Evolutionary conservation across 2,113 vertebrate genomes (phyloP).

Genomic region (Oreochromis niloticus): DNA sequence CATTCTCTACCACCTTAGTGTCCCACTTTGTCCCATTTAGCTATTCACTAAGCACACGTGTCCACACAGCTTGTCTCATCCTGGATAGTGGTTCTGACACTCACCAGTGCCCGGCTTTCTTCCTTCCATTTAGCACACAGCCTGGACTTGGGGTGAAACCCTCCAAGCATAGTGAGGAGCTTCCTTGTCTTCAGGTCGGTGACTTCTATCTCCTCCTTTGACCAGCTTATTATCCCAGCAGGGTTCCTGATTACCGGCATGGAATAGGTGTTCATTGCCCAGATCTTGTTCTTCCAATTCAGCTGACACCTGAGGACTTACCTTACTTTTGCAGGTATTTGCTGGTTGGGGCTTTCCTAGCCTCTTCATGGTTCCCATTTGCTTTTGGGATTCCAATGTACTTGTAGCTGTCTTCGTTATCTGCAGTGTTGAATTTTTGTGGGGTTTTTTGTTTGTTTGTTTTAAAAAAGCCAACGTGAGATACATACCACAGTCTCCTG

Average conservation of each 20-base stretch:
- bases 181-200: fast-evolving
- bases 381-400: neutral
- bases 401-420: fast-evolving
- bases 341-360: neutral
- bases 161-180: neutral
- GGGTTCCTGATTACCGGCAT: neutral
- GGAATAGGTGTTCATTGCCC: neutral
- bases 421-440: neutral
- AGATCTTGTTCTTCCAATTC: neutral
- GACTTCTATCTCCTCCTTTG: neutral
- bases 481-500: neutral
- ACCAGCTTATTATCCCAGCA: neutral
- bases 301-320: neutral
- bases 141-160: neutral
- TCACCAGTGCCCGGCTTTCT: neutral
- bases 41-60: neutral
- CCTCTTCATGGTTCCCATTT: neutral
- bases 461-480: neutral
- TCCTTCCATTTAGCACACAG: neutral
- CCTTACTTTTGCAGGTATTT: neutral
- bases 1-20: neutral
- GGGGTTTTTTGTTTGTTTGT: fast-evolving
- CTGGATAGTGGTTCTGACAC: neutral
- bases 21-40: neutral
- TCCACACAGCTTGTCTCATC: neutral